phyloP scores from a whole-genome alignment of 2,888 invertebrate species.

The Augiades crinisus region DNA sequence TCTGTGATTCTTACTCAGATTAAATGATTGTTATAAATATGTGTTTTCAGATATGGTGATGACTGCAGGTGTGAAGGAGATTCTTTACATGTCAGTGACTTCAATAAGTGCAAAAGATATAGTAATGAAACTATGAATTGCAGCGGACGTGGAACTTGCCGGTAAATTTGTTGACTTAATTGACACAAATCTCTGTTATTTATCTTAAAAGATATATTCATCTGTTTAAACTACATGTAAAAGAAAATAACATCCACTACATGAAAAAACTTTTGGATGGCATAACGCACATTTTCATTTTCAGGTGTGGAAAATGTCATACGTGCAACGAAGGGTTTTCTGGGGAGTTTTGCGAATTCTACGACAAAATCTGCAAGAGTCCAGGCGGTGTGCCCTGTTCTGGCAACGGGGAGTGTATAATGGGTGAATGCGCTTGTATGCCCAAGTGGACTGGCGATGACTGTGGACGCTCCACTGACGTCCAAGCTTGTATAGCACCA shows the following conservation, averaged over 20 bases:
- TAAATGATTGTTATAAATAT: too few species aligned
- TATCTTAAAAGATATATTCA: too few species aligned
- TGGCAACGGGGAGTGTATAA: slow-evolving; percentile 3
- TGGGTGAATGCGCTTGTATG: slow-evolving; percentile 7
- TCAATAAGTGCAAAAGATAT: slow-evolving; percentile 5
- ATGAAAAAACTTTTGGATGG: too few species aligned
- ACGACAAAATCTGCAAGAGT: slow-evolving; percentile 3
- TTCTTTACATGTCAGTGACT: not conserved
- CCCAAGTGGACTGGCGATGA: slow-evolving; percentile 32
- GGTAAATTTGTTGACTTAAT: not conserved
- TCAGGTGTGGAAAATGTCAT: slow-evolving; percentile 21
- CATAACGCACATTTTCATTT: too few species aligned
- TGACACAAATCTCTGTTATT: too few species aligned
- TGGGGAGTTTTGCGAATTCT: slow-evolving; percentile 14
- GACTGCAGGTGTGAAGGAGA: slow-evolving; percentile 10
- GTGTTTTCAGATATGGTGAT: slow-evolving; percentile 5
- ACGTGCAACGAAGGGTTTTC: slow-evolving; percentile 2
- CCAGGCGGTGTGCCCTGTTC: slow-evolving; percentile 6
- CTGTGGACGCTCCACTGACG: slow-evolving; percentile 44
- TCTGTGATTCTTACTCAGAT: too few species aligned
- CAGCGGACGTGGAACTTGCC: slow-evolving; percentile 15
- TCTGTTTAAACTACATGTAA: too few species aligned
- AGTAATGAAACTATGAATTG: slow-evolving; percentile 2
- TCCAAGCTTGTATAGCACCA: slow-evolving; percentile 44
- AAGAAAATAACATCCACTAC: too few species aligned